Conservation (phyloP, 2,888 invertebrate genomes). For the Oxytorus armatus region DNA sequence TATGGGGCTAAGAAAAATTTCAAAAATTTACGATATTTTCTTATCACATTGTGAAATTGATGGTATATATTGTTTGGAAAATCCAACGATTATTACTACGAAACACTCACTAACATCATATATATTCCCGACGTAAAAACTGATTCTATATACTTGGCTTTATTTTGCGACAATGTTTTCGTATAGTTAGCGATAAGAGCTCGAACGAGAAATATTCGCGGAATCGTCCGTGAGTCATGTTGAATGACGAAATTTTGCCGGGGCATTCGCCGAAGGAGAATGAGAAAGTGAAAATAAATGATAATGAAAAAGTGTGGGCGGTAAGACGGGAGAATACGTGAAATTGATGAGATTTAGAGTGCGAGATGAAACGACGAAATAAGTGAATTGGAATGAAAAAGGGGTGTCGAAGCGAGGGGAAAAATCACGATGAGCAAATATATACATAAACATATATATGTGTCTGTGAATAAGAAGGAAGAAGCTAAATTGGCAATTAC, state of each 20-base stretch:
- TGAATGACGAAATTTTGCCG: not conserved
- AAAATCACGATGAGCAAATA: conserved; percentile 1
- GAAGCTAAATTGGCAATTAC: conserved; percentile 57
- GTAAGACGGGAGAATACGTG: not conserved
- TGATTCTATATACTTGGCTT: not conserved
- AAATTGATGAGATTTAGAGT: conserved; percentile 36
- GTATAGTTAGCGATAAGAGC: not conserved
- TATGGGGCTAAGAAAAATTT: not conserved
- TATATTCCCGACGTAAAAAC: not conserved
- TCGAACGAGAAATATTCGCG: conserved; percentile 1
- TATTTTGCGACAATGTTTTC: conserved; percentile 7
- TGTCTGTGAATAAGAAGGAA: not conserved
- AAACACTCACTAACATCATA: not conserved
- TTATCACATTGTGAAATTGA: no score
- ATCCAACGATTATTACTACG: conserved; percentile 4
- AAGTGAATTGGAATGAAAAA: conserved; percentile 35
- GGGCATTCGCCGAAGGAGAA: not conserved
- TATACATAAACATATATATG: conserved; percentile 19
- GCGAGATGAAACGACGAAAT: conserved; percentile 28
- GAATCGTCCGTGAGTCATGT: not conserved
- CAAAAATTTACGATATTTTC: no score
- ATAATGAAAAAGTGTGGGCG: conserved; percentile 14
- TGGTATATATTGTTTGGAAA: not conserved
- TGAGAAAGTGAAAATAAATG: conserved; percentile 4
- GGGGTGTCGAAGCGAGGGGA: conserved; percentile 24